phyloP scores from a whole-genome alignment of 1,140 invertebrate species.

The Orchesella cincta region DNA sequence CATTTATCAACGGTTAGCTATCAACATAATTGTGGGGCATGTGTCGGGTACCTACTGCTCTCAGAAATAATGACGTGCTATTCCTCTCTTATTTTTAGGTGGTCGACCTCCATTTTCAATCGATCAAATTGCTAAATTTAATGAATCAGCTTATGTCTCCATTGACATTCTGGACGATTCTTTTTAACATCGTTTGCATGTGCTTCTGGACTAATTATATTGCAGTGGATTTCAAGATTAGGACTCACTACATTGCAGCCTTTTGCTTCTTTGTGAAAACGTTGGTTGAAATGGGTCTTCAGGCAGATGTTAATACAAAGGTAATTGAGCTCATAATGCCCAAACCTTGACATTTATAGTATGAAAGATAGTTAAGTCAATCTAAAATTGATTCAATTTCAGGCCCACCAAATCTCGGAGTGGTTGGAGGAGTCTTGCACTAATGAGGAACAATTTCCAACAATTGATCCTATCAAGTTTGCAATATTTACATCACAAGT shows the following conservation, averaged over 20 bases:
- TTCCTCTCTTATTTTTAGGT: conserved; percentile 11
- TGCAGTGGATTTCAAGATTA: conserved; percentile 17
- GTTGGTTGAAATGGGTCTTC: not conserved
- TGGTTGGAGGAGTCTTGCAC: conserved; percentile 34
- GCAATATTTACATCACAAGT: conserved; percentile 23
- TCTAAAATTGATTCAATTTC: not conserved
- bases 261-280: conserved; percentile 24
- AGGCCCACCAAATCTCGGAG: conserved; percentile 26
- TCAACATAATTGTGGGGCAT: no score
- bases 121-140: conserved; percentile 29
- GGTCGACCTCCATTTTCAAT: conserved; percentile 26
- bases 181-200: conserved; percentile 15
- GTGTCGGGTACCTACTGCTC: no score
- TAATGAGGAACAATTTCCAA: not conserved
- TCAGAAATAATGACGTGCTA: no score
- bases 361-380: not conserved
- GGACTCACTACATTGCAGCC: not conserved
- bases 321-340: not conserved
- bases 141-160: conserved; percentile 33
- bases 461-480: conserved; percentile 24
- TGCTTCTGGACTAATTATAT: conserved; percentile 37
- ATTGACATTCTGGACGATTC: conserved; percentile 26
- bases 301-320: conserved; percentile 31
- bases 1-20: not conserved
- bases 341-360: not conserved